Evolutionary conservation across 2,888 invertebrate species (phyloP).

Genomic region (Neoaliturus tenellus): DNA sequence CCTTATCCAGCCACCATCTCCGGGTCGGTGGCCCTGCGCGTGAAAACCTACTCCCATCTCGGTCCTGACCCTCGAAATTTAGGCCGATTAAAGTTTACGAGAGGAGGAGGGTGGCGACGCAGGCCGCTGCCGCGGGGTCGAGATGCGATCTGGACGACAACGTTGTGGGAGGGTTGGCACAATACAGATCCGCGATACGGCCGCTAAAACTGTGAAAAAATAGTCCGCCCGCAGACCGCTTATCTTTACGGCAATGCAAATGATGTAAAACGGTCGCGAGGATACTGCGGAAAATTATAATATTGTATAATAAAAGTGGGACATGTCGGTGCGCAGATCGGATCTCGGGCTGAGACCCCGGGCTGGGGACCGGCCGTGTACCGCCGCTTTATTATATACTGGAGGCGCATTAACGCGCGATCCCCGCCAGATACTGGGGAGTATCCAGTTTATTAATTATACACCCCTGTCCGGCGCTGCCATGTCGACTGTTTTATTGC

Average conservation of each 20-base stretch:
- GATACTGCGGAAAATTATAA: constrained; percentile 58
- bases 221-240: constrained; percentile 36
- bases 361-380: constrained; percentile 19
- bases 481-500: neutral
- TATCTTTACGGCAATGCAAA: constrained; percentile 56
- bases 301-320: constrained; percentile 58
- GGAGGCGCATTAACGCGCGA: constrained; percentile 46
- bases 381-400: constrained; percentile 46
- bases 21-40: neutral
- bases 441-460: constrained; percentile 50
- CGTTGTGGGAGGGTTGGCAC: constrained; percentile 1
- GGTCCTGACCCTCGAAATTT: neutral
- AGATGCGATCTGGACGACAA: neutral
- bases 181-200: constrained; percentile 10
- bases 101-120: neutral
- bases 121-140: too few species aligned
- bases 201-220: constrained; percentile 50
- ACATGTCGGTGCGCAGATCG: constrained; percentile 53
- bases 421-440: constrained; percentile 11
- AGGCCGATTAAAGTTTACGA: constrained; percentile 3
- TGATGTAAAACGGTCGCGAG: constrained; percentile 38
- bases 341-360: constrained; percentile 7
- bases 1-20: too few species aligned
- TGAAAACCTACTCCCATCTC: neutral
- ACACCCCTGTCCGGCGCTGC: constrained; percentile 28